Percentiles rank a stretch among this genome's conserved stretches.
Conservation (phyloP, 2,797 vertebrate genomes). For the Podargus strigoides region DNA sequence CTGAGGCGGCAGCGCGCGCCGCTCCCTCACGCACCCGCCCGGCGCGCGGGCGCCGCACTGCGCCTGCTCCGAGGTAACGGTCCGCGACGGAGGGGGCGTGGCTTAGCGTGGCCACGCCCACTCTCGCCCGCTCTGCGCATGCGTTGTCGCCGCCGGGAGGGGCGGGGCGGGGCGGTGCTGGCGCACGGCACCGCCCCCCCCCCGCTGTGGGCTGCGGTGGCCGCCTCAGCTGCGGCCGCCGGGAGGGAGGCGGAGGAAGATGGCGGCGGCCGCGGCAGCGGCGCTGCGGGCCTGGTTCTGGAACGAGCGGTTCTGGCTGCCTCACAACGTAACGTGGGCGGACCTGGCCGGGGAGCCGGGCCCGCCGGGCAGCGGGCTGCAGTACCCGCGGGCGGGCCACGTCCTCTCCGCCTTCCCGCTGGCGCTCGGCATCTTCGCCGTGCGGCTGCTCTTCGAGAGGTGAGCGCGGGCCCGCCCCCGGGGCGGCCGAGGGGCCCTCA, state of each 20-base stretch:
- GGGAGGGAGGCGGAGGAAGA: not conserved
- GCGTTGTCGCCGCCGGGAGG: not conserved
- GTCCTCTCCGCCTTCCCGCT: slow-evolving; percentile 81
- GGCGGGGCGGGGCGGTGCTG: not conserved
- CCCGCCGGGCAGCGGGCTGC: slow-evolving; percentile 57
- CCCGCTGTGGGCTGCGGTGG: not conserved
- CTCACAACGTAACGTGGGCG: slow-evolving; percentile 89
- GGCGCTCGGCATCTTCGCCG: slow-evolving; percentile 80
- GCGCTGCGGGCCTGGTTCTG: slow-evolving; percentile 87
- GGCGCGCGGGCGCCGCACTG: not conserved
- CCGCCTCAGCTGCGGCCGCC: slow-evolving; percentile 33
- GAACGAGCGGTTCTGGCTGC: slow-evolving; percentile 93
- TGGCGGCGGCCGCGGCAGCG: slow-evolving; percentile 62
- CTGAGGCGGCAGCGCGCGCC: not conserved
- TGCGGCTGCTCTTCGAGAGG: slow-evolving; percentile 88
- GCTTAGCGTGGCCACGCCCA: too few species aligned
- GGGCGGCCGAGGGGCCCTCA: not conserved
- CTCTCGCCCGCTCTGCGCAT: too few species aligned
- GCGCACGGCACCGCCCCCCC: not conserved
- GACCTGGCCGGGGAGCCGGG: slow-evolving; percentile 79
- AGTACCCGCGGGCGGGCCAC: slow-evolving; percentile 68
- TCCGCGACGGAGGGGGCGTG: not conserved
- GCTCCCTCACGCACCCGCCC: not conserved
- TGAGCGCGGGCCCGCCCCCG: slow-evolving; percentile 52
- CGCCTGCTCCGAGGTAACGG: not conserved